A percentile compares a stretch with the other conserved stretches of the same genome.
Evolutionary conservation across 2,113 vertebrate genomes (phyloP).

Genomic region (Notiomystis cincta): DNA sequence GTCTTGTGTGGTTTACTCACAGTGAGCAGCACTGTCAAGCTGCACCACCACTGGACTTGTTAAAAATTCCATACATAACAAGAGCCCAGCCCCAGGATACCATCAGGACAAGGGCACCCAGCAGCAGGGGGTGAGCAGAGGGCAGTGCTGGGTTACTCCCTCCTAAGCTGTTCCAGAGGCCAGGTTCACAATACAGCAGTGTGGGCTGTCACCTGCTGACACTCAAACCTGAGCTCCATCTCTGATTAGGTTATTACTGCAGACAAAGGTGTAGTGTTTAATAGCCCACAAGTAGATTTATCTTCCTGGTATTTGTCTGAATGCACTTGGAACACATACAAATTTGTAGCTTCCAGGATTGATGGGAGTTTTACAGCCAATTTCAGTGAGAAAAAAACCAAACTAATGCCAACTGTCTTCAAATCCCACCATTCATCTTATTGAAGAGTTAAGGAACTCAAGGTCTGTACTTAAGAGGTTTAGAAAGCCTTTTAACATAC

Average conservation of each 20-base stretch:
- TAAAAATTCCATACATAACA: neutral
- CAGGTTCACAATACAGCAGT: neutral
- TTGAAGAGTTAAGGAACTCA: neutral
- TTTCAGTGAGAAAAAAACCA: neutral
- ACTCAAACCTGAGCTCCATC: neutral
- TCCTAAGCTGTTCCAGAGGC: neutral
- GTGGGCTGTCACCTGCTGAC: neutral
- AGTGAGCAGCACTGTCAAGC: neutral
- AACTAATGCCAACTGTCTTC: neutral
- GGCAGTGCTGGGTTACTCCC: neutral
- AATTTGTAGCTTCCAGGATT: neutral
- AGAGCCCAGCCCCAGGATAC: fast-evolving
- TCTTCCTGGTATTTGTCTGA: neutral
- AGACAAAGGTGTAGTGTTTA: neutral
- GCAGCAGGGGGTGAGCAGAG: neutral
- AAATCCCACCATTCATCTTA: neutral
- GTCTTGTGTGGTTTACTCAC: neutral
- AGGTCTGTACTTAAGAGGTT: neutral
- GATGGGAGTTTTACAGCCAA: neutral
- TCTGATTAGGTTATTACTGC: neutral
- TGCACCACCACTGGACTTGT: fast-evolving
- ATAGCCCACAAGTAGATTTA: neutral
- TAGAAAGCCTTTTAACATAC: neutral
- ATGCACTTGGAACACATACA: neutral
- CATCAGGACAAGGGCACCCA: fast-evolving